These are phyloP conservation scores for Trochalopteron elliotii DNA, from an alignment of 2,113 vertebrate genomes.

Conservation along the genomic window DNA sequence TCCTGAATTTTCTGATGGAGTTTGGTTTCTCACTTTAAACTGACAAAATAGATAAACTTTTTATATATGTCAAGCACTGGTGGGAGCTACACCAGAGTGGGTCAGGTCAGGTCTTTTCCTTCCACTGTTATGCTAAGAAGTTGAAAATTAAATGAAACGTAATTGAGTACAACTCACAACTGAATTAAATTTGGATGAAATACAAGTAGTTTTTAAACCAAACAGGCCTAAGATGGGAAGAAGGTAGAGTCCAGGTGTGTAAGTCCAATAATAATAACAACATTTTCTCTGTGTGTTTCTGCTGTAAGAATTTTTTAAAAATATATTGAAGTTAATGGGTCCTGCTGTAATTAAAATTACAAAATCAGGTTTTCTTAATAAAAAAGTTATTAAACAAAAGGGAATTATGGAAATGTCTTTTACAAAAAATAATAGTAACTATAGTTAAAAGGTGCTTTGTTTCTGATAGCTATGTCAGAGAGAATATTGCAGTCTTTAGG, in stretches of 20 bases:
- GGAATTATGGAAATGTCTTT: not conserved
- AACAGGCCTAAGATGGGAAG: not conserved
- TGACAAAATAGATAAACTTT: not conserved
- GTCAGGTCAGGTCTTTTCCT: not conserved
- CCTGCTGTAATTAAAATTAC: not conserved
- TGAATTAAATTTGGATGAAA: not conserved
- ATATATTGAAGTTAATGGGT: not conserved
- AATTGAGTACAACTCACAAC: not conserved
- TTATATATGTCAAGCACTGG: not conserved
- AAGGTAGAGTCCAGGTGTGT: not conserved
- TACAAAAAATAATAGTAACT: not conserved
- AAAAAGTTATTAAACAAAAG: not conserved
- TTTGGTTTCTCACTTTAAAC: not conserved
- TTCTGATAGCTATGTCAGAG: not conserved
- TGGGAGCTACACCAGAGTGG: not conserved
- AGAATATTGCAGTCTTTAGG: not conserved
- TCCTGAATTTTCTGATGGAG: not conserved
- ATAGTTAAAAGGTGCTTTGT: not conserved
- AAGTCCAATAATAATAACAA: not conserved
- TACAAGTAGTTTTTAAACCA: not conserved
- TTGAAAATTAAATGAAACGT: not conserved
- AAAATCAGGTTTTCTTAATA: not conserved
- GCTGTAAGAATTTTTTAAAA: not conserved
- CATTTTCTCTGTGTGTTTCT: not conserved
- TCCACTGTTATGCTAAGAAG: not conserved